Evolutionary conservation across 2,888 invertebrate species (phyloP), one percentile per base, ranked within the genome.

Genomic region (Penaeus monodon): DNA sequence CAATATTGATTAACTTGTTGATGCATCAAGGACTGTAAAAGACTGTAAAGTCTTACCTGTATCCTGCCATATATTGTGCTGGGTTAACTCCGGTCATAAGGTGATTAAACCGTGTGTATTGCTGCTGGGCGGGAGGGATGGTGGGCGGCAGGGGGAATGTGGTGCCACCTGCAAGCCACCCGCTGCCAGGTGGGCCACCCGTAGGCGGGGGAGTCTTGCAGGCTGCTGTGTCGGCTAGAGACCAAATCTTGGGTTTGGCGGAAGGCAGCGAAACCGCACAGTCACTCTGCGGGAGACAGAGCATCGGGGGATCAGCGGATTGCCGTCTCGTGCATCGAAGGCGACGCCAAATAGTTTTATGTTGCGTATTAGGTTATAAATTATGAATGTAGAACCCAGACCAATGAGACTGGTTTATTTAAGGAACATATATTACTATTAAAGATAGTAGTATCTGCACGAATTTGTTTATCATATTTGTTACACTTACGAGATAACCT

Each of bases 191-290:
- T 38, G 79, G 80, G 49, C 85, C 89, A 33, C 88, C 88, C 81
- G 95, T 94, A 44, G 96, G 97, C 81, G 97, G 97, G 8, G 97
- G 97, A 82, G 97, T 97, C 93, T 97, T 97, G 93, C 97, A 97
- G 80, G 97, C 97, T 81, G 97, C 97, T 90, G 97, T 97, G 93
- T 97, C 97, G 90, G 97, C 97, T 92, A 97, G 93, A 81, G 97
- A 97, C 97, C 97, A 98, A 92, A 98, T 98, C 94, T 97, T 97
- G 91, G 97, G 97, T 93, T 98, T 97, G 91, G 96, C 96, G 64
- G 90, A 89, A 49, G 88, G 87, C 63, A 90, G 85, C 20, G 88
- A 88, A 49, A 88, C 85, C 57, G 88, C 88, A n/a, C 88, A 88
- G 85, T 88, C 88, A 77, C 88, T 88, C 85, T 88, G 82, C 7